Evolutionary conservation across 2,888 invertebrate genomes (phyloP).

Genomic region (Conops quadrifasciatus): DNA sequence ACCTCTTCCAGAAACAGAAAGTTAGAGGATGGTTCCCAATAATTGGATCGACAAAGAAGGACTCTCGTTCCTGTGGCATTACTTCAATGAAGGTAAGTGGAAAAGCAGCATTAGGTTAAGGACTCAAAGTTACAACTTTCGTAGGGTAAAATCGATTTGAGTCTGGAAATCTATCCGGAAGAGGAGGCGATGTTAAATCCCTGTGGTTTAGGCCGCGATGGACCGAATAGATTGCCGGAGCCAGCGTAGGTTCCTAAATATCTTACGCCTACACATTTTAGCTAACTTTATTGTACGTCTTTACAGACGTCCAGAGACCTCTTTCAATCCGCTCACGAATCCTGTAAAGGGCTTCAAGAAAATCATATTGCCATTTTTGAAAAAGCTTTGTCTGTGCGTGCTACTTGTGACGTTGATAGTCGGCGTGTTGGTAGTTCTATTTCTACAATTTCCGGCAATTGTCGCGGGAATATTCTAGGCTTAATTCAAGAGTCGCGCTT

Average conservation of each 20-base stretch:
- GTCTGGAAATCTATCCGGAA: conserved; percentile 70
- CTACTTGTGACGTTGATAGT: background rate
- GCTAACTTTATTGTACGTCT: conserved; percentile 6
- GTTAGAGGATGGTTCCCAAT: conserved; percentile 77
- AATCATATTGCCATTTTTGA: conserved; percentile 50
- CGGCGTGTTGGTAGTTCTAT: background rate
- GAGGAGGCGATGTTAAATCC: conserved; percentile 71
- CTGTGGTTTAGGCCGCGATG: conserved; percentile 72
- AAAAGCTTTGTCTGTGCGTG: background rate
- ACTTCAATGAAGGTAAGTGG: conserved; percentile 9
- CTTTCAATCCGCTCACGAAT: conserved; percentile 70
- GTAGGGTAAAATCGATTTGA: conserved; percentile 79
- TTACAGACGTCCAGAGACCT: conserved; percentile 71
- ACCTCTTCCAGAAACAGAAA: conserved; percentile 71
- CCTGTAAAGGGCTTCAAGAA: conserved; percentile 67
- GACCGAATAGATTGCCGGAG: conserved; percentile 71
- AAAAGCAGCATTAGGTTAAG: no score
- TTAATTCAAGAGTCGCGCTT: background rate
- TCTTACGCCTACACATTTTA: conserved; percentile 3
- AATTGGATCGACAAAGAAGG: conserved; percentile 35
- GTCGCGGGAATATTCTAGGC: background rate
- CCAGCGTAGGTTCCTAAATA: conserved; percentile 69
- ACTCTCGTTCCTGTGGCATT: conserved; percentile 13
- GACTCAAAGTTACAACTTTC: no score
- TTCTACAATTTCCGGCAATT: background rate